phyloP scores from a whole-genome alignment of 2,888 invertebrate genomes.

The Automeris io region DNA sequence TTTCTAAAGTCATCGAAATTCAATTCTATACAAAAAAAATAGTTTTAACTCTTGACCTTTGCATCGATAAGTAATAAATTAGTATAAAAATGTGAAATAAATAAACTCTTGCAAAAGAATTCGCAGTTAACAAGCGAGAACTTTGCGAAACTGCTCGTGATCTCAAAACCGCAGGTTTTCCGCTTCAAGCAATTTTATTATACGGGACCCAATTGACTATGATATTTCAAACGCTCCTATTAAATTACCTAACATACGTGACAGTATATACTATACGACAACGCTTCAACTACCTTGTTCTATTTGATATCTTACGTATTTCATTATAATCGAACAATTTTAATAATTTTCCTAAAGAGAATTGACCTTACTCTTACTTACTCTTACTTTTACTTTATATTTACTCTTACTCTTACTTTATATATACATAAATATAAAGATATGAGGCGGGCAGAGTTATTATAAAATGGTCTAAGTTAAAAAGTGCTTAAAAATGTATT shows the following conservation, averaged over 20 bases:
- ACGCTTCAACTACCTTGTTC: not conserved
- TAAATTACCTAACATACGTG: constrained; percentile 8
- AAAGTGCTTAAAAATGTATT: no score
- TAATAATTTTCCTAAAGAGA: no score
- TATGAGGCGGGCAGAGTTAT: no score
- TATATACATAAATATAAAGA: no score
- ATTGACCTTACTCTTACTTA: no score
- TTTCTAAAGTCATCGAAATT: no score
- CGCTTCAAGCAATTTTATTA: constrained; percentile 48
- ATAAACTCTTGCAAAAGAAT: constrained; percentile 47
- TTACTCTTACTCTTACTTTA: no score
- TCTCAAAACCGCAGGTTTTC: constrained; percentile 58
- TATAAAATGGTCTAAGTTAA: no score
- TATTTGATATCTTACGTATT: no score
- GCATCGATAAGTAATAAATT: not conserved
- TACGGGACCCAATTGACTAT: constrained; percentile 6
- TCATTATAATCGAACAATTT: no score
- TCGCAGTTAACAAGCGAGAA: constrained; percentile 45
- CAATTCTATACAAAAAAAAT: no score
- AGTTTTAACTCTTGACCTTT: not conserved
- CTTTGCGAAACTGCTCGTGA: constrained; percentile 69
- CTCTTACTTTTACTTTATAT: no score
- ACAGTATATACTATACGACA: constrained; percentile 3
- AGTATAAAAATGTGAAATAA: not conserved
- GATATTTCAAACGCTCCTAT: constrained; percentile 4